Percentiles rank a stretch among this genome's conserved stretches.
Conservation (phyloP, 2,797 vertebrate genomes). For the Danio aesculapii region DNA sequence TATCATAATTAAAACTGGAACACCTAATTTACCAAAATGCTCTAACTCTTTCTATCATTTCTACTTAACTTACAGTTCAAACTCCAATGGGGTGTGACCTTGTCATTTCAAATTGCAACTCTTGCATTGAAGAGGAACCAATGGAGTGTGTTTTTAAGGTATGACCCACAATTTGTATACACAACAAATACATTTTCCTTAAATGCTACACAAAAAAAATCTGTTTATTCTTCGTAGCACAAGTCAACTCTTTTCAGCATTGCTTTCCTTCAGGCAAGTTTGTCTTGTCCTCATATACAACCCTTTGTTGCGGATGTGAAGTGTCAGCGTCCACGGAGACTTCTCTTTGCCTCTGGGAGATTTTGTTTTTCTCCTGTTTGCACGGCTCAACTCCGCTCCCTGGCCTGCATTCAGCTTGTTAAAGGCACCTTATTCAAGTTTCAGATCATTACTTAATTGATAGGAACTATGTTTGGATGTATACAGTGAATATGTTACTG, state of each 20-base stretch:
- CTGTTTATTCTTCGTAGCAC: constrained; percentile 24
- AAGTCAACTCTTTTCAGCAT: constrained; percentile 53
- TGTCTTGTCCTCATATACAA: constrained; percentile 8
- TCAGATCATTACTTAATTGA: constrained; percentile 1
- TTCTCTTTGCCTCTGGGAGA: constrained; percentile 52
- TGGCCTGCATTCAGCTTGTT: neutral
- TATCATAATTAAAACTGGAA: too few species aligned
- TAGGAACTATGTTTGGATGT: neutral
- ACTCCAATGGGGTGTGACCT: too few species aligned
- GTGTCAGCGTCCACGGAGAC: constrained; percentile 46
- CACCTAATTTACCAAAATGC: neutral
- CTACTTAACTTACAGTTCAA: too few species aligned
- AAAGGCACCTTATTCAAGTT: constrained; percentile 11
- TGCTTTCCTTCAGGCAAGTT: constrained; percentile 7
- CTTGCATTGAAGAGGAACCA: neutral
- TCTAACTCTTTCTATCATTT: too few species aligned
- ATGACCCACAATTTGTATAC: neutral
- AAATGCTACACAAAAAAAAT: neutral
- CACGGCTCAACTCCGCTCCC: constrained; percentile 9
- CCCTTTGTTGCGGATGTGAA: neutral
- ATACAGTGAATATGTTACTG: neutral
- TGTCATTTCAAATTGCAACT: too few species aligned
- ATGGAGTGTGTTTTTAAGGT: neutral
- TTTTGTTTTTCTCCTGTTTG: constrained; percentile 55
- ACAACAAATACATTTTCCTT: neutral